Evolutionary conservation across 2,888 invertebrate genomes (phyloP), one percentile per base, ranked within the genome.

Genomic region (Leucophenga montana): DNA sequence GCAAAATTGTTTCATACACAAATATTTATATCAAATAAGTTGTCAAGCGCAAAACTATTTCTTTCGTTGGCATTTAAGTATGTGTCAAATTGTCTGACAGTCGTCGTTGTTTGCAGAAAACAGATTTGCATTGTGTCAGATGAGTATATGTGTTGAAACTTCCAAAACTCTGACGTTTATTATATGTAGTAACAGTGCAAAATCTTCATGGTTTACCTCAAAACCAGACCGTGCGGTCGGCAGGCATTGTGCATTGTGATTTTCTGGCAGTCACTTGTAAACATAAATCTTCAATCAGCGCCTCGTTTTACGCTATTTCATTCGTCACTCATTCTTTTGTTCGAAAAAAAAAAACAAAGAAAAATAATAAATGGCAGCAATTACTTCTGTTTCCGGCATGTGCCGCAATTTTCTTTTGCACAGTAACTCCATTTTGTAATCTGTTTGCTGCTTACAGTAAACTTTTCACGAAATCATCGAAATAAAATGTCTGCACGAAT

Each of bases 1-100:
- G 59, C 71, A 78, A 72, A 61, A 65, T 48, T 39, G 39, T 39
- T 54, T 54, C 5, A 54, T 54, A 27, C 11, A 14, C 27, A 56
- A 56, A 56, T 56, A 54, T 18, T 11, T 8, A 16, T 48, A 16
- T 56, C 22, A 22, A 57, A 57, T 11, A 57, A 57, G n/a, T 27
- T 22, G 27, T 57, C 27, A 57, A 27, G 22, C n/a, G 22, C 31
- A n/a, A 57, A 57, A 50, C 2, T 18, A 50, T 50, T 18, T 50
- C 16, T n/a, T 18, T 50, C 50, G 16, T 39, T 39, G 39, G 39
- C 39, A 39, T 39, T 39, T 39, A 1, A 39, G 11, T 8, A 39
- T 39, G 3, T 39, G 39, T 39, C 39, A 39, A 39, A 39, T 39
- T 39, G 39, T 39, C 39, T 39, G 8, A 11, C 39, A 39, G 39